phyloP scores from a whole-genome alignment of 2,888 invertebrate genomes.

The Drosophila mulleri region DNA sequence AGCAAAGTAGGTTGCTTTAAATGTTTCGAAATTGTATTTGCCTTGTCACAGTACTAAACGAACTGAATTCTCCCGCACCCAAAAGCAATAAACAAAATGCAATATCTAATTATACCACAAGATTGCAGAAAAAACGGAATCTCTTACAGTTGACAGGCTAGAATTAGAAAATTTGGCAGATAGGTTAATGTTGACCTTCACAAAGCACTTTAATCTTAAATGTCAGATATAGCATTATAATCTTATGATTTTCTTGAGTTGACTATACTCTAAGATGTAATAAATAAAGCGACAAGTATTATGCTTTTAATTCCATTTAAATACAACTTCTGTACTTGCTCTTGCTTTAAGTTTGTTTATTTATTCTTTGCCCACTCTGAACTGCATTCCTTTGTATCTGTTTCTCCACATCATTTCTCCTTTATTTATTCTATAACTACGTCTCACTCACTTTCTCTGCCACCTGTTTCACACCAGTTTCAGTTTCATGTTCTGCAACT shows the following conservation, averaged over 20 bases:
- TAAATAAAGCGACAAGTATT: background rate
- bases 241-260: no score
- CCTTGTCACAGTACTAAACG: constrained; percentile 9
- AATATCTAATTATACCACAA: constrained; percentile 7
- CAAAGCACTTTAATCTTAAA: background rate
- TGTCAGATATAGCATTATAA: no score
- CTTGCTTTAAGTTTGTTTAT: background rate
- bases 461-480: background rate
- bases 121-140: background rate
- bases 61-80: constrained; percentile 17
- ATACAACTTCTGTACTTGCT: background rate
- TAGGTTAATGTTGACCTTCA: background rate
- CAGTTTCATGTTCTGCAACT: background rate
- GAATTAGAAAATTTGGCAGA: background rate
- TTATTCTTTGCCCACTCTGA: background rate
- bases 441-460: no score
- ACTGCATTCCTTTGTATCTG: background rate
- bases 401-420: background rate
- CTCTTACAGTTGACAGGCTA: background rate
- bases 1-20: constrained; percentile 37
- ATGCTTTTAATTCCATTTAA: background rate
- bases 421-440: background rate
- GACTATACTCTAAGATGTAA: background rate
- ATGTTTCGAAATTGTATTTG: constrained; percentile 61
- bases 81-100: constrained; percentile 2